A percentile compares a stretch with the other conserved stretches of the same genome.
Evolutionary conservation across 2,888 invertebrate genomes (phyloP).

Genomic region (Cheilosia grossa): DNA sequence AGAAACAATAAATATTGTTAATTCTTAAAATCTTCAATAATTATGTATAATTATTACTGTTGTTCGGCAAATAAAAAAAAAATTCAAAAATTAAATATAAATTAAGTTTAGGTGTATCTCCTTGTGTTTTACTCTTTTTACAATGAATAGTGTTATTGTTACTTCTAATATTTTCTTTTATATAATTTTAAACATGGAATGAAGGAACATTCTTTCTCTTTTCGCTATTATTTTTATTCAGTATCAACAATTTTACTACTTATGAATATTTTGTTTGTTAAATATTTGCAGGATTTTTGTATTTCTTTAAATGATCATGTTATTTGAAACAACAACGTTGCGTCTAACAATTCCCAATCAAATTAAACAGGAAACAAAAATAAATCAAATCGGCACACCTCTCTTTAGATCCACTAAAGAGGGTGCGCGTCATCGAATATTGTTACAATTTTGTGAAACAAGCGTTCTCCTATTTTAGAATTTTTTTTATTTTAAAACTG

Average conservation of each 20-base stretch:
- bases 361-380: constrained; percentile 38
- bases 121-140: constrained; percentile 39
- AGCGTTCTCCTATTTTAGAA: constrained; percentile 48
- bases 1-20: constrained; percentile 49
- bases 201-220: constrained; percentile 73
- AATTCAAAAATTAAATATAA: constrained; percentile 19
- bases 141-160: constrained; percentile 44
- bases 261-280: constrained; percentile 61
- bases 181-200: constrained; percentile 72
- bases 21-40: constrained; percentile 40
- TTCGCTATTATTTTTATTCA: constrained; percentile 66
- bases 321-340: constrained; percentile 64
- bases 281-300: constrained; percentile 35
- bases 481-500: constrained; percentile 60
- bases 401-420: constrained; percentile 73
- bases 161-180: constrained; percentile 32
- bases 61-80: constrained; percentile 47
- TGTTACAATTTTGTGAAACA: constrained; percentile 59
- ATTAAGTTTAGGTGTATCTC: constrained; percentile 35
- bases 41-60: constrained; percentile 28
- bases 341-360: constrained; percentile 41
- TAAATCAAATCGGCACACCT: constrained; percentile 50
- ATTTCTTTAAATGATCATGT: constrained; percentile 37
- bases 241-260: constrained; percentile 74
- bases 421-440: constrained; percentile 55